These are phyloP conservation scores for Eueremaeus valkanovi DNA, from an alignment of 2,888 invertebrate genomes.

Conservation along the genomic window DNA sequence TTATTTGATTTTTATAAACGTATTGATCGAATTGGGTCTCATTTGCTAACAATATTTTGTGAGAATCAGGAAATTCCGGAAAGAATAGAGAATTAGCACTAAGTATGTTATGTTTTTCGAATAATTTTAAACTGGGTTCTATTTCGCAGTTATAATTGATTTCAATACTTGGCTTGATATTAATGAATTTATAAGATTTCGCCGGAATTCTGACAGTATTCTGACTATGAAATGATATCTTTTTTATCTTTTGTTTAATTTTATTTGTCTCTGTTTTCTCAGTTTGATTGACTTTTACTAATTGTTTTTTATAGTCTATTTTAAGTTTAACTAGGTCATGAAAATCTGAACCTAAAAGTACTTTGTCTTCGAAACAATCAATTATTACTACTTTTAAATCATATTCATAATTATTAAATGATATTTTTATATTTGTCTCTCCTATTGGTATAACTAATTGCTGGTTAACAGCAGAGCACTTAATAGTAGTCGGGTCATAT, in stretches of 20 bases:
- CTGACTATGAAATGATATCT: background rate
- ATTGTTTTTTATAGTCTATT: background rate
- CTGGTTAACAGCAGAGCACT: background rate
- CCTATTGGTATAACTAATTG: background rate
- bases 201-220: background rate
- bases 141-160: background rate
- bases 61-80: background rate
- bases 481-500: background rate
- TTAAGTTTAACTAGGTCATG: background rate
- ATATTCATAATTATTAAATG: too few species aligned
- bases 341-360: background rate
- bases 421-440: background rate
- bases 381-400: background rate
- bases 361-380: background rate
- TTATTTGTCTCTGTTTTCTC: too few species aligned
- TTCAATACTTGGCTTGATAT: background rate
- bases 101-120: background rate
- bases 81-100: background rate
- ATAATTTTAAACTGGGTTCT: background rate
- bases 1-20: background rate
- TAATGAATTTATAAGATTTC: background rate
- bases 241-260: background rate
- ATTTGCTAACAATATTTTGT: background rate
- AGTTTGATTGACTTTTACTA: too few species aligned
- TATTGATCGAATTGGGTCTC: background rate